phyloP scores from a whole-genome alignment of 2,888 invertebrate genomes.

The Drosophila testacea region DNA sequence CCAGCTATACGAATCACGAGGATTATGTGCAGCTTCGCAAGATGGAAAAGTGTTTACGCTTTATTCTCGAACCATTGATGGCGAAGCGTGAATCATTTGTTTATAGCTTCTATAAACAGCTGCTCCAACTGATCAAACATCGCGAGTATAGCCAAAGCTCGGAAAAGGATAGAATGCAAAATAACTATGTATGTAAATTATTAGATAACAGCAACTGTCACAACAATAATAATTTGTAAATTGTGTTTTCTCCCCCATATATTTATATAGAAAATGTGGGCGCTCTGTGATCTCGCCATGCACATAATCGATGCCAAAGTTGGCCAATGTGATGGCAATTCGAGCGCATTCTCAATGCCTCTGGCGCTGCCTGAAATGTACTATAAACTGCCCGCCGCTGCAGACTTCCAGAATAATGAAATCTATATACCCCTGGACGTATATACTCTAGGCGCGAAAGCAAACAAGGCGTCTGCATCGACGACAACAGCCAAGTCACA shows the following conservation, averaged over 20 bases:
- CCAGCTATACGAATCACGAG: conserved; percentile 91
- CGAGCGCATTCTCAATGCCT: conserved; percentile 95
- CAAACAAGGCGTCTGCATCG: conserved; percentile 48
- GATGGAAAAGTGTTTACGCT: conserved; percentile 95
- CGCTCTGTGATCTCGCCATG: conserved; percentile 97
- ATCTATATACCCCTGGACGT: conserved; percentile 92
- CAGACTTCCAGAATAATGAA: conserved; percentile 90
- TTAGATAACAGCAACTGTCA: neutral
- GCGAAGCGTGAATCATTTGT: conserved; percentile 97
- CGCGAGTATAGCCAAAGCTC: conserved; percentile 93
- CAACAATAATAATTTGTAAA: neutral
- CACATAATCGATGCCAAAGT: conserved; percentile 95
- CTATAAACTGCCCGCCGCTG: conserved; percentile 91
- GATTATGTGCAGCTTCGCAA: conserved; percentile 91
- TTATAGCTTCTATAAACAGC: conserved; percentile 96
- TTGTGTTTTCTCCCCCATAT: conserved; percentile 6
- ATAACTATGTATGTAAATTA: conserved; percentile 60
- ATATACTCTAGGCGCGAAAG: conserved; percentile 70
- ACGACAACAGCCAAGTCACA: conserved; percentile 45
- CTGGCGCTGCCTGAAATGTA: conserved; percentile 96
- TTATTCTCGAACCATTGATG: conserved; percentile 96
- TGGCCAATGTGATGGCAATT: conserved; percentile 90
- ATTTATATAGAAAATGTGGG: conserved; percentile 94
- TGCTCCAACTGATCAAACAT: conserved; percentile 97
- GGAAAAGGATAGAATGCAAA: conserved; percentile 88